Evolutionary conservation across 2,797 vertebrate species (phyloP).

Genomic region (Scyliorhinus canicula): DNA sequence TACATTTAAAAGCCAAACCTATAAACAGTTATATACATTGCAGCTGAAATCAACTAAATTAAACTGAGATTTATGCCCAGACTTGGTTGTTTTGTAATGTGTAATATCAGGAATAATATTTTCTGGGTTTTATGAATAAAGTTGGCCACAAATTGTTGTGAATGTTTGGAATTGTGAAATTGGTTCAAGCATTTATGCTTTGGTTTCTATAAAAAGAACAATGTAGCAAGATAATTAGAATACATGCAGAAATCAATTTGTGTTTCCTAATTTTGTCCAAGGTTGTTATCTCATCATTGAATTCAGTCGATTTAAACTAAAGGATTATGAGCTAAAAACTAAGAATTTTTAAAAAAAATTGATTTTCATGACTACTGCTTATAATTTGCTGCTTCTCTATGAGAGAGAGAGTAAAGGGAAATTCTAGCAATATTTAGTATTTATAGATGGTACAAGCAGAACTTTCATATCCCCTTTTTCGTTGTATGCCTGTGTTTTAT

Average conservation of each 20-base stretch:
- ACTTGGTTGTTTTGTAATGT: neutral
- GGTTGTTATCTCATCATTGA: neutral
- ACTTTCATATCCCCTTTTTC: neutral
- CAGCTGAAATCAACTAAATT: constrained; percentile 18
- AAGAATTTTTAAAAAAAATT: neutral
- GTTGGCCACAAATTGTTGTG: neutral
- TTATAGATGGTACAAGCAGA: neutral
- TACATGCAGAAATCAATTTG: neutral
- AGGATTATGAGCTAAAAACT: neutral
- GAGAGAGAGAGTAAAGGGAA: neutral
- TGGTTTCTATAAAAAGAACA: neutral
- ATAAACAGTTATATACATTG: constrained; percentile 23
- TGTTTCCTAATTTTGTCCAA: neutral
- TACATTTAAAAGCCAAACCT: constrained; percentile 3
- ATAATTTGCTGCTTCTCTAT: neutral
- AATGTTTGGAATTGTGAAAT: neutral
- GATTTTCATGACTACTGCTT: neutral
- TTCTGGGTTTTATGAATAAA: constrained; percentile 12
- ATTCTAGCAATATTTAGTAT: neutral
- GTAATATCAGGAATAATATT: neutral
- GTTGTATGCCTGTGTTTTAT: neutral
- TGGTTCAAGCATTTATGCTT: neutral
- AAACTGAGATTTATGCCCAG: constrained; percentile 34
- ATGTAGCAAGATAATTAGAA: neutral
- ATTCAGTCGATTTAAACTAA: neutral